Evolutionary conservation across 2,888 invertebrate species (phyloP).

Genomic region (Empis livida): DNA sequence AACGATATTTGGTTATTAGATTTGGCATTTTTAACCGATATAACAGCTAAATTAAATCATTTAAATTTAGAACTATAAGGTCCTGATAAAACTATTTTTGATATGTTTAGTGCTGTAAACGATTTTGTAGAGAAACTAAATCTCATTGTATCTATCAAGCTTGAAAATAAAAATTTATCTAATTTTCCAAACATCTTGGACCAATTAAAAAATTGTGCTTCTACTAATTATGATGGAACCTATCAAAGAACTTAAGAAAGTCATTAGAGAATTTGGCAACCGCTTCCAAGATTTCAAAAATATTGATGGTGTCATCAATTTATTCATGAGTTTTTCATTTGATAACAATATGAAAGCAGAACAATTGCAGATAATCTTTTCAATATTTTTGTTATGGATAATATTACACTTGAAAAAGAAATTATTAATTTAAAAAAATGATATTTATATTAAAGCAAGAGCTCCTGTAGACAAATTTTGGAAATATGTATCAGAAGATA

Average conservation of each 20-base stretch:
- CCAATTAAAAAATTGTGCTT: constrained; percentile 1
- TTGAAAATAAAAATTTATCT: constrained; percentile 1
- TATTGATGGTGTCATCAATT: constrained; percentile 8
- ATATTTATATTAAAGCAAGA: constrained; percentile 1
- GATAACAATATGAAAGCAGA: constrained; percentile 8
- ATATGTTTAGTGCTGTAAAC: constrained; percentile 13
- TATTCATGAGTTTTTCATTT: constrained; percentile 11
- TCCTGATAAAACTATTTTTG: constrained; percentile 10
- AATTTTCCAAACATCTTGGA: constrained; percentile 1
- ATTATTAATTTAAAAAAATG: constrained; percentile 2
- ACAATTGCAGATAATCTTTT: constrained; percentile 1
- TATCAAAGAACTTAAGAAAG: constrained; percentile 6
- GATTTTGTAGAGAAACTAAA: constrained; percentile 11
- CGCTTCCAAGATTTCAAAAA: constrained; percentile 10
- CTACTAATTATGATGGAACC: constrained; percentile 2
- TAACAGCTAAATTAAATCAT: constrained; percentile 13
- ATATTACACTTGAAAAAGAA: neutral
- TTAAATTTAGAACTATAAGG: constrained; percentile 14
- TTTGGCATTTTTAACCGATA: constrained; percentile 13
- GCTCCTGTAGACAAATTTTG: neutral
- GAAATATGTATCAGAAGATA: constrained; percentile 5
- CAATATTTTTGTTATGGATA: constrained; percentile 1
- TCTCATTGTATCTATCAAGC: neutral
- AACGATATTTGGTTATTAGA: constrained; percentile 13
- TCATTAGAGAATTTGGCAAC: constrained; percentile 7